A percentile compares a stretch with the other conserved stretches of the same genome.
These are phyloP conservation scores for Hybos culiciformis DNA, from an alignment of 2,888 invertebrate species.

Conservation along the genomic window DNA sequence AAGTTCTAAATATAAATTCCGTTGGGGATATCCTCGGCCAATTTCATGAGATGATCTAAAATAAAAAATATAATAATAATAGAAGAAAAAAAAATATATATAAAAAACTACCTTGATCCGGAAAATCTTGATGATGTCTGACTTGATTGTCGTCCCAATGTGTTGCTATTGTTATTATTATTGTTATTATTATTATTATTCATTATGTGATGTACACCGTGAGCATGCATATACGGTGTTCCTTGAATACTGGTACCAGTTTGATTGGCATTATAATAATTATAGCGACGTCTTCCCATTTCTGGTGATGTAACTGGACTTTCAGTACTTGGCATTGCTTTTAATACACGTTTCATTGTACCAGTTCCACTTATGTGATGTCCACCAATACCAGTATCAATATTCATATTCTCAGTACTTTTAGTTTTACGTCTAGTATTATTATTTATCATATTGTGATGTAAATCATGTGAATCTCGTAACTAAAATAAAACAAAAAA, in stretches of 20 bases:
- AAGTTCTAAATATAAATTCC: slow-evolving; percentile 65
- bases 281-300: slow-evolving; percentile 70
- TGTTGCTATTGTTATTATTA: slow-evolving; percentile 43
- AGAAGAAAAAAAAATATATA: not conserved
- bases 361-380: slow-evolving; percentile 41
- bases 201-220: slow-evolving; percentile 40
- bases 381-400: slow-evolving; percentile 23
- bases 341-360: slow-evolving; percentile 85
- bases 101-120: slow-evolving; percentile 41
- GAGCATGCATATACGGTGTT: slow-evolving; percentile 47
- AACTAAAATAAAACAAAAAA: slow-evolving; percentile 34
- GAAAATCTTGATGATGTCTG: slow-evolving; percentile 52
- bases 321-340: slow-evolving; percentile 82
- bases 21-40: slow-evolving; percentile 55
- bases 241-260: slow-evolving; percentile 29
- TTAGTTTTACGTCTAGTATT: slow-evolving; percentile 71
- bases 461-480: slow-evolving; percentile 56
- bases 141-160: slow-evolving; percentile 43
- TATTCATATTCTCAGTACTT: slow-evolving; percentile 80
- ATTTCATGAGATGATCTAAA: slow-evolving; percentile 58
- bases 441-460: slow-evolving; percentile 59
- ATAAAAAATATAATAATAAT: slow-evolving; percentile 6
- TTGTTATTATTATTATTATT: slow-evolving; percentile 44
- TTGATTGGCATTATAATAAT: slow-evolving; percentile 43
- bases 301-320: slow-evolving; percentile 84